Conservation (phyloP, 2,888 invertebrate species). For the Diachrysia chrysitis region DNA sequence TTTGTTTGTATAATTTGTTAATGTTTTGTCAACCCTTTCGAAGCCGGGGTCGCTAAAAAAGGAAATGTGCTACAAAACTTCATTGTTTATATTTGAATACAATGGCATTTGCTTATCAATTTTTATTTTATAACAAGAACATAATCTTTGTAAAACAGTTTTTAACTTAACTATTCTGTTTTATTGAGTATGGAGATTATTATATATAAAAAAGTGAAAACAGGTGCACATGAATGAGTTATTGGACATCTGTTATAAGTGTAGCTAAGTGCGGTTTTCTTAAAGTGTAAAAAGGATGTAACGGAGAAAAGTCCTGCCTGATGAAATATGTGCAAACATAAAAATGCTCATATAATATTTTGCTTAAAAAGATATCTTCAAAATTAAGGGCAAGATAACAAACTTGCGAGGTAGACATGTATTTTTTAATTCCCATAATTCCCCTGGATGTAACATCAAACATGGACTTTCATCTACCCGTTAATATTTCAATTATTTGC, state of each 20-base stretch:
- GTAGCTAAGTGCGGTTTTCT: too few relatives aligned
- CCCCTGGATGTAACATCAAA: constrained; percentile 26
- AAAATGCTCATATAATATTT: too few relatives aligned
- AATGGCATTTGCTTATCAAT: constrained; percentile 25
- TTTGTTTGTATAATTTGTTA: too few relatives aligned
- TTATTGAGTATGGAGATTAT: neutral
- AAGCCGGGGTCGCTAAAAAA: too few relatives aligned
- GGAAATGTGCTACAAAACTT: neutral
- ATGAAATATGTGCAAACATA: too few relatives aligned
- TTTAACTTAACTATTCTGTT: neutral
- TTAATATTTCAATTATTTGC: constrained; percentile 56
- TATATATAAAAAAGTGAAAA: neutral
- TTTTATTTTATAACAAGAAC: constrained; percentile 22
- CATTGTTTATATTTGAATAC: constrained; percentile 21
- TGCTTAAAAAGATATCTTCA: neutral
- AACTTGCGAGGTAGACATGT: neutral
- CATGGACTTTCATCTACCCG: constrained; percentile 22
- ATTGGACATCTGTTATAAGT: too few relatives aligned
- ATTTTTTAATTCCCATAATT: constrained; percentile 23
- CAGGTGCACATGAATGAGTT: too few relatives aligned
- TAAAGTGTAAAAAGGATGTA: too few relatives aligned
- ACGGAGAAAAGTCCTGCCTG: too few relatives aligned
- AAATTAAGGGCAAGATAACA: neutral
- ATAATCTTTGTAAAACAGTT: constrained; percentile 8
- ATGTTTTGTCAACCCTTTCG: too few relatives aligned